Base-by-base conservation (phyloP, 2,888 invertebrate species). In the Aporophyla lueneburgensis region DNA sequence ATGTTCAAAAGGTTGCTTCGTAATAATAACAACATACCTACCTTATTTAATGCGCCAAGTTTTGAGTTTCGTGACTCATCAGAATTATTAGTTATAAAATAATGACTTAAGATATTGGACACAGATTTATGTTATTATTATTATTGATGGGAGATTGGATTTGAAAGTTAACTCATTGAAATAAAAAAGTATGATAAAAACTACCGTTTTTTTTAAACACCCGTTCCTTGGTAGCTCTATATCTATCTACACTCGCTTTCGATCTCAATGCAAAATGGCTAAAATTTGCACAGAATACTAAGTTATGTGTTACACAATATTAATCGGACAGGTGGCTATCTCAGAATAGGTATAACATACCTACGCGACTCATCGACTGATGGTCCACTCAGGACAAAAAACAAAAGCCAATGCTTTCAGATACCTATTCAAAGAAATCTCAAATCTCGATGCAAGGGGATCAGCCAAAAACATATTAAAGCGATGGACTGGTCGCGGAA, bases 61-160 rank as follows among this genome's bases (percentile, higher is more conserved):
- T 58, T 53, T 43, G 70, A 54, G 70, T 70, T 71, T 54, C 1
- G 67, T 72, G 65, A 78, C 62, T 76, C 69, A 56, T 56, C 78
- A 40, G n/a, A 70, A 71, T 66, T 74, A 78, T 83, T 85, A 76
- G 72, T 56, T 53, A 61, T 81, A 63, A 73, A 65, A 69, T 79
- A 82, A 56, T 83, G 68, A 67, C 75, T 58, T 87, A 76, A 72
- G 70, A 83, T 83, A 78, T 84, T 80, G 43, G 69, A 81, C 83
- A 63, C 81, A 86, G 53, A 70, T 85, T 83, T 85, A 79, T 86
- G 83, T 85, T 86, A 76, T 87, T 87, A 78, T 86, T 84, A 74
- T 81, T 86, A 85, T 78, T 80, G 74, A 76, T 58, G 67, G 75
- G 75, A 84, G 76, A 80, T 76, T 74, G 83, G 80, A 85, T 82